Conservation (phyloP, 2,888 invertebrate genomes). For the Cecidostiba fungosa region DNA sequence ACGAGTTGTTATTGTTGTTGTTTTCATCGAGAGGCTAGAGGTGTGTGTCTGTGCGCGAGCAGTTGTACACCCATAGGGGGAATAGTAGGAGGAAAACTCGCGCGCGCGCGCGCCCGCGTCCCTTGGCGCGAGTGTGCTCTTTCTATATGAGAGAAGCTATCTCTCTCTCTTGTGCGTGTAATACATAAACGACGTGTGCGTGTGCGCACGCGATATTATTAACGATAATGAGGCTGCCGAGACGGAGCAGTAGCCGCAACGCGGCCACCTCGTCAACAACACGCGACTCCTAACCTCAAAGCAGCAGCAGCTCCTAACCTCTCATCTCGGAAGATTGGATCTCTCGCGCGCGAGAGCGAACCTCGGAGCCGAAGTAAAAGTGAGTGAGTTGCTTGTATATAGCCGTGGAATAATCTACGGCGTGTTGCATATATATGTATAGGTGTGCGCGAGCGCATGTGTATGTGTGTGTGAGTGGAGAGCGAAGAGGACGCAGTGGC, state of each 20-base stretch:
- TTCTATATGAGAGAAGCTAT: background rate
- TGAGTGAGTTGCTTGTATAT: background rate
- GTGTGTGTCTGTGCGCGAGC: background rate
- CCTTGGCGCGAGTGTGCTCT: background rate
- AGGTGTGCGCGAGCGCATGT: background rate
- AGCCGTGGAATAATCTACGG: background rate
- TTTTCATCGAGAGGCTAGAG: background rate
- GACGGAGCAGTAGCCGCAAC: conserved; percentile 15
- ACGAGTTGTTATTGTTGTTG: background rate
- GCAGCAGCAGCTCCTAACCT: background rate
- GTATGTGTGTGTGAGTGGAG: background rate
- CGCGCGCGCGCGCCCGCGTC: background rate
- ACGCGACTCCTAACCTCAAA: conserved; percentile 54
- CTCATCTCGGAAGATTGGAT: background rate
- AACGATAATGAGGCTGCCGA: conserved; percentile 36
- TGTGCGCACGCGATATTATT: conserved; percentile 47
- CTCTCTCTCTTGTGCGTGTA: background rate
- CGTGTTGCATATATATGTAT: background rate
- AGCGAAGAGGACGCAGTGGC: background rate
- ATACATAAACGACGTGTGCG: background rate
- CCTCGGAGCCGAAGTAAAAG: background rate
- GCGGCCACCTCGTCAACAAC: conserved; percentile 28
- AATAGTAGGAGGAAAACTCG: background rate
- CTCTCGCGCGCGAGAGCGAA: background rate
- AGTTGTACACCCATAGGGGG: background rate